These are phyloP conservation scores for Tholera decimalis DNA, from an alignment of 2,888 invertebrate species.

Conservation along the genomic window DNA sequence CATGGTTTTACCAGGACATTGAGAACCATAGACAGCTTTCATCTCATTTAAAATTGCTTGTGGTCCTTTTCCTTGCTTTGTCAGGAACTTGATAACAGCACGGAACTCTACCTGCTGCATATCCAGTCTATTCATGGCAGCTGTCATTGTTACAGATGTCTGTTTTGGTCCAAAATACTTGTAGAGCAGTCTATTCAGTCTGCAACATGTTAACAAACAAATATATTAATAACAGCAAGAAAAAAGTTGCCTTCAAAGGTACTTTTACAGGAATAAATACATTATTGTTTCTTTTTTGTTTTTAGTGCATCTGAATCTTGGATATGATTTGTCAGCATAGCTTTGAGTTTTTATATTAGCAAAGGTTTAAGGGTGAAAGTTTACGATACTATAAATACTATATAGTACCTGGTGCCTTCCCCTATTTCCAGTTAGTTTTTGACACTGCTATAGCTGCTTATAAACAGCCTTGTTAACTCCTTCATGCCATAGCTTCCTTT, in stretches of 20 bases:
- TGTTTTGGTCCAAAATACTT: neutral
- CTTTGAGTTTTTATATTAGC: too few relatives aligned
- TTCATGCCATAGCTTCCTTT: constrained; percentile 26
- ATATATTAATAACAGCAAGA: neutral
- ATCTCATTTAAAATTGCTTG: constrained; percentile 56
- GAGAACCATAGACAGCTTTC: constrained; percentile 58
- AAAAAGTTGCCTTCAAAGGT: too few relatives aligned
- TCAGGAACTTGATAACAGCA: constrained; percentile 60
- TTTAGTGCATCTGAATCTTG: neutral
- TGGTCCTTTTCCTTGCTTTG: constrained; percentile 59
- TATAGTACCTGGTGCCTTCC: constrained; percentile 22
- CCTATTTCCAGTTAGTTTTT: neutral
- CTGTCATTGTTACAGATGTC: constrained; percentile 21
- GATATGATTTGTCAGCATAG: neutral
- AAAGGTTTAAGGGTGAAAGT: neutral
- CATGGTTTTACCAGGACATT: constrained; percentile 60
- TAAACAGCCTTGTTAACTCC: constrained; percentile 15
- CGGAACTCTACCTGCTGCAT: constrained; percentile 55
- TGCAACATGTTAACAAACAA: constrained; percentile 24
- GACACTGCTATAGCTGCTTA: constrained; percentile 17
- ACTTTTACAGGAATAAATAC: neutral
- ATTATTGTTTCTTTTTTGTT: too few relatives aligned
- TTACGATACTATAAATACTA: neutral
- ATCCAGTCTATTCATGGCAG: constrained; percentile 36
- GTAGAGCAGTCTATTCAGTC: neutral